These are phyloP conservation scores for Liodrosophila aerea DNA, from an alignment of 2,888 invertebrate genomes.

Conservation along the genomic window DNA sequence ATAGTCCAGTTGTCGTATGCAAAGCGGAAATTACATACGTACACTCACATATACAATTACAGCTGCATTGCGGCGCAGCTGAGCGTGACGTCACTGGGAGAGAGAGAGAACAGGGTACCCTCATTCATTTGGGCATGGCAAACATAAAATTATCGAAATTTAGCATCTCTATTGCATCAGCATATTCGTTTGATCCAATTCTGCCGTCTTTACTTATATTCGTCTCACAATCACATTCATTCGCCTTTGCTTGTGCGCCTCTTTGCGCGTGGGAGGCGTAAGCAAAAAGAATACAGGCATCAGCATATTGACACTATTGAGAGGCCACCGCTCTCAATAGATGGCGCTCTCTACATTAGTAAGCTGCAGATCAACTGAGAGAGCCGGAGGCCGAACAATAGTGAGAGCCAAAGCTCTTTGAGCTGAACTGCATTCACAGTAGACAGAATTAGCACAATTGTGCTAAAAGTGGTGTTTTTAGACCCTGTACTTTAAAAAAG, in stretches of 20 bases:
- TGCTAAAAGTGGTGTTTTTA: too few species aligned
- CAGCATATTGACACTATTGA: not conserved
- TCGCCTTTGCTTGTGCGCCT: constrained; percentile 47
- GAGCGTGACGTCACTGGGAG: constrained; percentile 11
- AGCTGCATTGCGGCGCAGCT: constrained; percentile 4
- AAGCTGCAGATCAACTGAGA: too few species aligned
- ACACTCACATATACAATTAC: constrained; percentile 24
- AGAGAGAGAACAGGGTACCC: not conserved
- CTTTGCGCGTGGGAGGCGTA: not conserved
- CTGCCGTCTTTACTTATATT: constrained; percentile 37
- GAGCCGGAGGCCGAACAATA: too few species aligned
- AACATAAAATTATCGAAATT: constrained; percentile 19
- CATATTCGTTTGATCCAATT: constrained; percentile 30
- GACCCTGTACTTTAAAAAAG: too few species aligned
- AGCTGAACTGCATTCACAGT: too few species aligned
- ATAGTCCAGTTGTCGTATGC: constrained; percentile 8
- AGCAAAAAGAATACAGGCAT: not conserved
- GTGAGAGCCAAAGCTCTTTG: too few species aligned
- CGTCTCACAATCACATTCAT: constrained; percentile 63
- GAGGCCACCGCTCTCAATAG: too few species aligned
- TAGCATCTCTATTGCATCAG: constrained; percentile 53
- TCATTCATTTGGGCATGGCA: constrained; percentile 11
- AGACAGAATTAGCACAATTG: too few species aligned
- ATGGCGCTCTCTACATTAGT: too few species aligned
- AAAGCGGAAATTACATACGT: constrained; percentile 19